These are phyloP conservation scores for Blomia tropicalis DNA, from an alignment of 2,888 invertebrate species.

Conservation along the genomic window DNA sequence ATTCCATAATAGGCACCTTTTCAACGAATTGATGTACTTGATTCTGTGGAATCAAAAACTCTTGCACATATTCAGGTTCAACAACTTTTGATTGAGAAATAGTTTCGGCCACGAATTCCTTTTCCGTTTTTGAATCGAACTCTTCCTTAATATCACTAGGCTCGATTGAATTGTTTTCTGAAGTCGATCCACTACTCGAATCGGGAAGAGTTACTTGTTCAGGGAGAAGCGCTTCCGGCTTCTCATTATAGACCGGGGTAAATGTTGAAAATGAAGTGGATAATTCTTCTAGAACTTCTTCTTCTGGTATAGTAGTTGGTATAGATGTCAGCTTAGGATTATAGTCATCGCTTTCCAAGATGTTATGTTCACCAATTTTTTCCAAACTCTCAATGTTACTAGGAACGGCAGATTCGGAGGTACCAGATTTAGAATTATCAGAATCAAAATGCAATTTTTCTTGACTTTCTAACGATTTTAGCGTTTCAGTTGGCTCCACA, in stretches of 20 bases:
- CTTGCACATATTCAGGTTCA: not conserved
- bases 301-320: not conserved
- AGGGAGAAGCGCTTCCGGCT: not conserved
- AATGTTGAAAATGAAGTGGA: not conserved
- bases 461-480: not conserved
- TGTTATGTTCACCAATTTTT: not conserved
- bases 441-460: not conserved
- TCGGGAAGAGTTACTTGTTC: not conserved
- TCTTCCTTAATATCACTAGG: not conserved
- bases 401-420: not conserved
- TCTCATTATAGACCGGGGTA: not conserved
- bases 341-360: not conserved
- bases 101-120: not conserved
- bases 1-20: no score
- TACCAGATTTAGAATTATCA: not conserved
- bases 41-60: not conserved
- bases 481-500: not conserved
- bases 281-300: not conserved
- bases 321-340: not conserved
- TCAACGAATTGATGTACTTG: not conserved
- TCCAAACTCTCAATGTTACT: not conserved
- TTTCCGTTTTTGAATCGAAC: not conserved
- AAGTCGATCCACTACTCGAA: not conserved
- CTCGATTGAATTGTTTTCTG: not conserved
- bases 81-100: not conserved